Evolutionary conservation across 2,888 invertebrate species (phyloP), one percentile per base, ranked within the genome.

Genomic region (Cheilosia scutellata): DNA sequence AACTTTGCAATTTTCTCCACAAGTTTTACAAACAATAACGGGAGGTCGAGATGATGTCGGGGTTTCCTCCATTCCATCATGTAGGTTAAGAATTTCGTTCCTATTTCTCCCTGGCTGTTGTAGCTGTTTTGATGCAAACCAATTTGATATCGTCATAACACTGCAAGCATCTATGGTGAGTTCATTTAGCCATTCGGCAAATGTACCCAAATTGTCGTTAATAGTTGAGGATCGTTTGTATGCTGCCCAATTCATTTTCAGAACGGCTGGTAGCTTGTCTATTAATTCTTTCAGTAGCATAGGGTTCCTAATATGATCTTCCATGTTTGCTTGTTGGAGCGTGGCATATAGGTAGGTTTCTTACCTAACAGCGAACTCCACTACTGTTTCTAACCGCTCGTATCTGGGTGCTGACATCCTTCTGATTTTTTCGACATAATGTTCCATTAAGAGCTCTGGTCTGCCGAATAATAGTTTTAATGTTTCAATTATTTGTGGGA

Each of bases 211-310:
- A 33, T 16, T 65, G 25, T 49, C 51, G 5, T 33, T 11, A 6
- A 4, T 42, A 5, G 13, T 20, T 25, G 33, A 27, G 4, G 9
- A 9, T 37, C 66, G 51, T 25, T 40, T 65, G 27, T 51, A 25
- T 27, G 31, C 4, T 7, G 51, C 51, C 65, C 65, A 51, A 25
- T 65, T 51, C 13, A 65, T 31, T 11, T 65, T 33, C 4, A 57
- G 7, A 37, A 37, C 13, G 2, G 16, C 16, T 6, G 51, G 40
- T 13, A 25, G 40, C 37, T 29, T 62, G 2, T 44, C 29, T 5
- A 42, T 9, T 6, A 44, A 2, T 2, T 44, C 44, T 13, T 16
- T 62, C 1, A 42, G 27, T 2, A 62, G 16, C 62, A 62, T 62
- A 16, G 62, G 47, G 29, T 62, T 62, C n/a, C 31, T 9, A 7